A percentile compares a stretch with the other conserved stretches of the same genome.
Conservation (phyloP, 2,797 vertebrate genomes). For the Danio tinwini region DNA sequence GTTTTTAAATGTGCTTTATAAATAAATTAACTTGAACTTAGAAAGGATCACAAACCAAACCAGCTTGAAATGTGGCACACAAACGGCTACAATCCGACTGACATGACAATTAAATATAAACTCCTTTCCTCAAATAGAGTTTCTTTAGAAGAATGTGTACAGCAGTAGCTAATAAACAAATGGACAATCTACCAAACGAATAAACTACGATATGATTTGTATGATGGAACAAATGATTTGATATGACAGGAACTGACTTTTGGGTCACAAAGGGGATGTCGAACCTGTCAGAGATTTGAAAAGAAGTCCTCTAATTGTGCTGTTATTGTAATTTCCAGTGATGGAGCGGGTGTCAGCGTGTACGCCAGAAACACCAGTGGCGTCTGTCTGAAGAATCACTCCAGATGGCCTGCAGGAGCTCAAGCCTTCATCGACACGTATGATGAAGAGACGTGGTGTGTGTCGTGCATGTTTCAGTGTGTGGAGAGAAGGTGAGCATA, state of each 20-base stretch:
- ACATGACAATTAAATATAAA: not conserved
- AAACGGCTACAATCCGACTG: not conserved
- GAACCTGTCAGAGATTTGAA: conserved; percentile 28
- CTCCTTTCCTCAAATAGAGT: not conserved
- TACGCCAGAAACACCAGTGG: conserved; percentile 57
- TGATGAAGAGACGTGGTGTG: conserved; percentile 4
- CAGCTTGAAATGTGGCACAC: not conserved
- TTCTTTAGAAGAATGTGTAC: not conserved
- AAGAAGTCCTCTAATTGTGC: conserved; percentile 61
- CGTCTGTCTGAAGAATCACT: conserved; percentile 48
- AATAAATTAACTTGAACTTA: too few species aligned
- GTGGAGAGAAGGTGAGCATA: conserved; percentile 36
- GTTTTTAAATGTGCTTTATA: too few species aligned
- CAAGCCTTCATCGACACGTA: conserved; percentile 10
- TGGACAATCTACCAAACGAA: not conserved
- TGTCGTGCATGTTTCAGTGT: conserved; percentile 36
- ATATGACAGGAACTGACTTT: conserved; percentile 28
- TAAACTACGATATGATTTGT: too few species aligned
- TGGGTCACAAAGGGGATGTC: not conserved
- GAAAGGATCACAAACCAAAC: not conserved
- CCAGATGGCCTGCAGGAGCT: conserved; percentile 34
- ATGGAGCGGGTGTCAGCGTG: conserved; percentile 53
- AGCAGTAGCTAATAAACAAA: not conserved
- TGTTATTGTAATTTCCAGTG: conserved; percentile 51
- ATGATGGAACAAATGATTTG: too few species aligned